phyloP scores from a whole-genome alignment of 2,113 vertebrate species.

The Ondatra zibethicus region DNA sequence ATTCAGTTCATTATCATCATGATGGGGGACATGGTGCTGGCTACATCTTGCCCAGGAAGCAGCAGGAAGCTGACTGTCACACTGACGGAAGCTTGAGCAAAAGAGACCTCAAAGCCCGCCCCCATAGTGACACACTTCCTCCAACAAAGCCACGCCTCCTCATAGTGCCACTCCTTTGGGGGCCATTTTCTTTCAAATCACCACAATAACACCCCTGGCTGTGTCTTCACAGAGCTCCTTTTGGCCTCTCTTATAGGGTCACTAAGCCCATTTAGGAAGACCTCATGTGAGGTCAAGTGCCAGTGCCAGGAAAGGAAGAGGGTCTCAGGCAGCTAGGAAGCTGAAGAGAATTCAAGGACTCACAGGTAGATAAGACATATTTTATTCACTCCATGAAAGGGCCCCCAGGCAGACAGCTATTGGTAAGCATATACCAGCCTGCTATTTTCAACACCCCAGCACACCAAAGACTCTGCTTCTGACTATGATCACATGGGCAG shows the following conservation, averaged over 20 bases:
- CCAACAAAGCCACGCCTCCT: no score
- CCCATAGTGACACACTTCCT: no score
- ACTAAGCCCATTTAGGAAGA: background rate
- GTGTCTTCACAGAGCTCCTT: background rate
- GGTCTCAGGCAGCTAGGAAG: background rate
- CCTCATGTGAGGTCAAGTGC: background rate
- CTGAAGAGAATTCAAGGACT: background rate
- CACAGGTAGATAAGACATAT: no score
- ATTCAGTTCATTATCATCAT: no score
- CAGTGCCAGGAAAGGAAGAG: background rate
- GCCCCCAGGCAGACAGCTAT: background rate
- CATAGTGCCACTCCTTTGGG: no score
- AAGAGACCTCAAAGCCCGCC: no score
- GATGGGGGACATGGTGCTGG: no score
- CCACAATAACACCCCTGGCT: no score
- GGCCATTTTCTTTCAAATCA: no score
- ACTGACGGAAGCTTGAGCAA: no score
- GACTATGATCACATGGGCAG: background rate
- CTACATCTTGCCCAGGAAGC: no score
- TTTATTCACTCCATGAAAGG: background rate
- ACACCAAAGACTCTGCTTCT: background rate
- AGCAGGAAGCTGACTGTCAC: no score
- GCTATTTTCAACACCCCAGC: background rate
- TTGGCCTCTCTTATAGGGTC: background rate
- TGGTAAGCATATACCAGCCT: background rate